Base-by-base conservation (phyloP, 2,888 invertebrate species). In the Cordilura impudica region DNA sequence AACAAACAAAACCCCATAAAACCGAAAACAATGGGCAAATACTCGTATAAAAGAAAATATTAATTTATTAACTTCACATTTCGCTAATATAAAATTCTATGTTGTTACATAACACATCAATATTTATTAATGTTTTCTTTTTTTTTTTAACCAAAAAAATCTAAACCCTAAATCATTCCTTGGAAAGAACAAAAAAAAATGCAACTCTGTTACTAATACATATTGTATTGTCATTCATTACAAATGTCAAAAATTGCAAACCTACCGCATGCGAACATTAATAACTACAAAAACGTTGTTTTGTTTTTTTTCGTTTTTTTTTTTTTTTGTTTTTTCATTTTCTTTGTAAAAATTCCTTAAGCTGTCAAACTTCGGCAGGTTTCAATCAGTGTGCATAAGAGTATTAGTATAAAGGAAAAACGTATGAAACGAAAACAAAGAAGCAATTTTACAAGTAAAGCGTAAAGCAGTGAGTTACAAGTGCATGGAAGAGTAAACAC, bases 261-360 rank as follows among this genome's bases (percentile, higher is more conserved):
- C 87, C 88, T 88, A 87, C 87, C 88, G 88, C 87, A 88, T 83
- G 81, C 83, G 73, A 71, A 83, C 85, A 86, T 87, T 85, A 86
- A 86, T 86, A 85, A 84, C 82, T 82, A 81, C 16, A 43, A 43
- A 45, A 82, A 74, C 70, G 80, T 81, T 84, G 84, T 83, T 83
- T 43, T n/a, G 26, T 60, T 26, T 70, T 63, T 67, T 39, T 18
- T 58, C 29, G 35, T 51, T 60, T 35, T 54, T 56, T 54, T 67
- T 35, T 45, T 65, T 65, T 66, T 26, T 54, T 8, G 39, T 26
- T 45, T 26, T 26, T 65, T 61, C 53, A 8, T 53, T 29, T 58
- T n/a, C n/a, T n/a, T 65, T 61, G 51, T 63, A 29, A 12, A 12
- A 26, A 76, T 77, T 58, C 67, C 66, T 70, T 69, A 66, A 77